phyloP scores from a whole-genome alignment of 2,113 vertebrate species.

The Ardeotis arabs region DNA sequence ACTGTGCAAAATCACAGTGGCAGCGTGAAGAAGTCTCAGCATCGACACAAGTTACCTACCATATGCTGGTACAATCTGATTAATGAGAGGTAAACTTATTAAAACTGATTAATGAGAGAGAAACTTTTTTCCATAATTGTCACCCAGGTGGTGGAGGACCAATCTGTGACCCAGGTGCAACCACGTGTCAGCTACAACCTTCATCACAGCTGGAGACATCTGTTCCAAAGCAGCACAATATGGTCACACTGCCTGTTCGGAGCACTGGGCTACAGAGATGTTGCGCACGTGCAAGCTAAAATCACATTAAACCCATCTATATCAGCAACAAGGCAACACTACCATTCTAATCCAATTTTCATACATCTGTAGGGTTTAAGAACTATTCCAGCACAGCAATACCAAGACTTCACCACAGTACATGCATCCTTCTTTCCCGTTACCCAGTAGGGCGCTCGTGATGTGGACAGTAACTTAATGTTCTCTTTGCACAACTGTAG shows the following conservation, averaged over 20 bases:
- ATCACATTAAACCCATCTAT: neutral
- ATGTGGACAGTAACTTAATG: neutral
- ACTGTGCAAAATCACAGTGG: neutral
- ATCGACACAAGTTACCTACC: neutral
- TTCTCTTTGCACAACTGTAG: neutral
- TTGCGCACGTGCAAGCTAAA: neutral
- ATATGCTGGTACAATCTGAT: neutral
- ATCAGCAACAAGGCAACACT: neutral
- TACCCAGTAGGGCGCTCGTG: neutral
- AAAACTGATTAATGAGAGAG: neutral
- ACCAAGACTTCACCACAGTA: neutral
- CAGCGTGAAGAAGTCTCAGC: neutral
- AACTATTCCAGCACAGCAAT: neutral
- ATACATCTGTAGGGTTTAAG: neutral
- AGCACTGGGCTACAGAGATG: neutral
- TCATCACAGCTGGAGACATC: neutral
- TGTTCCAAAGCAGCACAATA: neutral
- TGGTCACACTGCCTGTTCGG: neutral
- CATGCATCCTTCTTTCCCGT: neutral
- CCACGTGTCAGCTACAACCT: accelerated
- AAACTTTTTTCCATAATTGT: neutral
- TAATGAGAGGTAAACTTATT: neutral
- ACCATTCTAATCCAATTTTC: neutral
- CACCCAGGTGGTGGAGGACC: neutral
- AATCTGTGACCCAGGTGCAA: neutral